Percentiles rank a stretch among this genome's conserved stretches.
Evolutionary conservation across 2,113 vertebrate genomes (phyloP).

Genomic region (Syrmaticus mikado): DNA sequence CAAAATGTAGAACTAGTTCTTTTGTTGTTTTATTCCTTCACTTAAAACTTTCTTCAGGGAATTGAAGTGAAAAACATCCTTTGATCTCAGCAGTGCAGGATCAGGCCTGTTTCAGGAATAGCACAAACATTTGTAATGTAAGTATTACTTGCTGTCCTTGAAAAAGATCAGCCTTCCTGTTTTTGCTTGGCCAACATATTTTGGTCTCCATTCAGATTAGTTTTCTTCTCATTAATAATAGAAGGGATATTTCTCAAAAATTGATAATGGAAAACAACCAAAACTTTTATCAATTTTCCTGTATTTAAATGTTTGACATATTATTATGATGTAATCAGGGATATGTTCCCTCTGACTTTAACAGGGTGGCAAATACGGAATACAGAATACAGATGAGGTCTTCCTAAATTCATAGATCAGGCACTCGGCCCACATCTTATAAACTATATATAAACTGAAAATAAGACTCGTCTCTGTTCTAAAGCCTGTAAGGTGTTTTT

Average conservation of each 20-base stretch:
- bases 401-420: neutral
- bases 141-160: neutral
- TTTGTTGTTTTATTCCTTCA: neutral
- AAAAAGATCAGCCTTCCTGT: conserved; percentile 6
- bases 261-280: neutral
- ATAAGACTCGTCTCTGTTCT: neutral
- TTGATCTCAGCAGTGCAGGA: conserved; percentile 20
- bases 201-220: neutral
- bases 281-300: neutral
- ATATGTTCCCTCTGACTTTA: neutral
- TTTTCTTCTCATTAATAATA: neutral
- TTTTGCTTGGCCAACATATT: conserved; percentile 10
- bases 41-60: neutral
- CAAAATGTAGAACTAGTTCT: neutral
- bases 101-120: neutral
- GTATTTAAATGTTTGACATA: conserved; percentile 4
- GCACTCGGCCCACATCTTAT: neutral
- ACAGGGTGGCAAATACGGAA: neutral
- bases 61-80: neutral
- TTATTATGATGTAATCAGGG: neutral
- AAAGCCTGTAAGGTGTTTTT: neutral
- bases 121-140: neutral
- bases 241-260: neutral
- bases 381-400: neutral
- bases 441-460: neutral